Evolutionary conservation across 2,888 invertebrate genomes (phyloP).

Genomic region (Pseudococcus jackbeardsleyi): DNA sequence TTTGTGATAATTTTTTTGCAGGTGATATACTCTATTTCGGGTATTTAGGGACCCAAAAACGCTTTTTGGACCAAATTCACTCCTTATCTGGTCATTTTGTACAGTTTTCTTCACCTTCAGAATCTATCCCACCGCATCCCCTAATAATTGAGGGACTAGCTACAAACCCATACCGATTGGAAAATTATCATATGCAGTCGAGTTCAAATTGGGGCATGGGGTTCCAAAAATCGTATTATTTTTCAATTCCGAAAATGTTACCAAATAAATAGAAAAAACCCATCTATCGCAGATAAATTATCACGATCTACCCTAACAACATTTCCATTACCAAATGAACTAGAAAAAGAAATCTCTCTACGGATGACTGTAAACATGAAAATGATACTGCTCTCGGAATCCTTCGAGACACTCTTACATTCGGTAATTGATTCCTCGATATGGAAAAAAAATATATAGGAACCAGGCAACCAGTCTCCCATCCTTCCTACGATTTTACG

Average conservation of each 20-base stretch:
- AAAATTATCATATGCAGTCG: no score
- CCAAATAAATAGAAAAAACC: not conserved
- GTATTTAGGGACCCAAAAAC: no score
- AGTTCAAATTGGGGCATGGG: not conserved
- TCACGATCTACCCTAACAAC: constrained; percentile 5
- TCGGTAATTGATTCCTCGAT: constrained; percentile 8
- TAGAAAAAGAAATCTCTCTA: constrained; percentile 19
- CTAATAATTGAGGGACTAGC: no score
- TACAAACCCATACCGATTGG: no score
- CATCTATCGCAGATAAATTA: not conserved
- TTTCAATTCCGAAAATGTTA: constrained; percentile 7
- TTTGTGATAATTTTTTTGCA: no score
- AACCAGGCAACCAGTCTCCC: not conserved
- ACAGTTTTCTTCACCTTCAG: no score
- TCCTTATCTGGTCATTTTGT: no score
- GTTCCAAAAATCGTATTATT: constrained; percentile 15
- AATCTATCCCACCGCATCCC: no score
- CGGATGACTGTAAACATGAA: not conserved
- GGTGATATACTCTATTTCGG: no score
- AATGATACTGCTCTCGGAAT: not conserved
- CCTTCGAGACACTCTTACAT: not conserved
- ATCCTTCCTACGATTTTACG: not conserved
- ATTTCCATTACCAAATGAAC: constrained; percentile 37
- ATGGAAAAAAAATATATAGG: not conserved
- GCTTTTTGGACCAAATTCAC: no score